Conservation (phyloP, 2,888 invertebrate species). For the Acanthosepion lycidas region DNA sequence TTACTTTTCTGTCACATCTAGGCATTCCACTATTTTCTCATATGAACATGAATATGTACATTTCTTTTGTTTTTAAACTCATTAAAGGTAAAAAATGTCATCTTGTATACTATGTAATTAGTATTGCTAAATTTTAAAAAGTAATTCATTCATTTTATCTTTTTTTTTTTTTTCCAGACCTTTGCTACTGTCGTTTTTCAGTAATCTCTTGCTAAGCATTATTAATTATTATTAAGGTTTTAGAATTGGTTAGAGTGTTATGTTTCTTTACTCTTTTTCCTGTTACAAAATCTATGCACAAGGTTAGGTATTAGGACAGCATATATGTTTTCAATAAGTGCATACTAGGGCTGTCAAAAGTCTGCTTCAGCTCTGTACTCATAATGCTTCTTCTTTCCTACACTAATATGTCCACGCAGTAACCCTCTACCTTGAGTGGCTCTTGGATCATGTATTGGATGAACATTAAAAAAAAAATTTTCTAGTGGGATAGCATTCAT, state of each 20-base stretch:
- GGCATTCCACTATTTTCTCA: not conserved
- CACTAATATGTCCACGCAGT: too few relatives aligned
- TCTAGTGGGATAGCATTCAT: too few relatives aligned
- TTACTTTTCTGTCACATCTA: not conserved
- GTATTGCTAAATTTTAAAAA: not conserved
- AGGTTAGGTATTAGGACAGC: too few relatives aligned
- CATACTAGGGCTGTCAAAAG: too few relatives aligned
- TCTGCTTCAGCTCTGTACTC: too few relatives aligned
- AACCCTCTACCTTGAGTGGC: too few relatives aligned
- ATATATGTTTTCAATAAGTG: too few relatives aligned
- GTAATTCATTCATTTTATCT: not conserved
- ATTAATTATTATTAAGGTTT: not conserved
- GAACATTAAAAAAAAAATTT: too few relatives aligned
- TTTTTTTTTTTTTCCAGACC: not conserved
- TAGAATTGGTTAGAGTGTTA: not conserved
- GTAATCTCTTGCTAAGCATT: not conserved
- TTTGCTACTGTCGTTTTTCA: not conserved
- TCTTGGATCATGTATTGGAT: too few relatives aligned
- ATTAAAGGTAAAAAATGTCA: not conserved
- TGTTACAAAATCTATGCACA: not conserved
- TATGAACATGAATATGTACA: not conserved
- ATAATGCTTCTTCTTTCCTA: too few relatives aligned
- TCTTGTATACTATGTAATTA: not conserved
- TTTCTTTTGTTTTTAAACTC: not conserved
- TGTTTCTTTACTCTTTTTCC: not conserved